Base-by-base conservation (phyloP, 2,113 vertebrate genomes). In the Channa argus region DNA sequence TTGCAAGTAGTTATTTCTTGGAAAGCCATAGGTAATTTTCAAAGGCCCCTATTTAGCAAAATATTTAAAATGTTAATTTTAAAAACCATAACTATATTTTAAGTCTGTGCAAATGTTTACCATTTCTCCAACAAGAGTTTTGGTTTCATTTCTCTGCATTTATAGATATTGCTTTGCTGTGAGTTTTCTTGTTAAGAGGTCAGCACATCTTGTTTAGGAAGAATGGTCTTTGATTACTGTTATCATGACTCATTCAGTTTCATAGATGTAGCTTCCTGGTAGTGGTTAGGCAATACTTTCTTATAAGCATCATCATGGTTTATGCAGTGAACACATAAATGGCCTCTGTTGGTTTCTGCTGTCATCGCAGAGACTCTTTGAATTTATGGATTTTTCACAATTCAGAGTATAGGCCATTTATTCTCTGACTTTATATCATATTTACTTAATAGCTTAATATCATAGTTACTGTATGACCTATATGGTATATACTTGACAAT, bases 211-310 rank as follows among this genome's bases (percentile, higher is more conserved):
- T 6, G 55, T 77, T 80, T 63, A 33, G 54, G 6, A 71, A 67
- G 24, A 63, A 3, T 14, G 6, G 37, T 15, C 9, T 68, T 81
- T 24, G 70, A 6, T 80, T 82, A 74, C 79, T 56, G 62, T 71
- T 59, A 77, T 55, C 2, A 6, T 83, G 77, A 87, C 74, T 87
- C 77, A 83, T 63, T 72, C 12, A 11, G 34, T 59, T 56, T 39
- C 60, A 74, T 10, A 55, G 10, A 36, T 36, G 15, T 41, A 55
- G 59, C 60, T 73, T 59, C 63, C 67, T 46, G 70, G 24, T 53
- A 36, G 43, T 68, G 71, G 66, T 78, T 68, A 60, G 45, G 24
- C 39, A 47, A 1, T 54, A 47, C 38, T 64, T 77, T 71, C 14
- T 60, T 15, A 47, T 56, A 36, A 75, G 34, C 63, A 9, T 83